Evolutionary conservation across 2,113 vertebrate genomes (phyloP), one percentile per base, ranked within the genome.

Genomic region (Lepus timidus): DNA sequence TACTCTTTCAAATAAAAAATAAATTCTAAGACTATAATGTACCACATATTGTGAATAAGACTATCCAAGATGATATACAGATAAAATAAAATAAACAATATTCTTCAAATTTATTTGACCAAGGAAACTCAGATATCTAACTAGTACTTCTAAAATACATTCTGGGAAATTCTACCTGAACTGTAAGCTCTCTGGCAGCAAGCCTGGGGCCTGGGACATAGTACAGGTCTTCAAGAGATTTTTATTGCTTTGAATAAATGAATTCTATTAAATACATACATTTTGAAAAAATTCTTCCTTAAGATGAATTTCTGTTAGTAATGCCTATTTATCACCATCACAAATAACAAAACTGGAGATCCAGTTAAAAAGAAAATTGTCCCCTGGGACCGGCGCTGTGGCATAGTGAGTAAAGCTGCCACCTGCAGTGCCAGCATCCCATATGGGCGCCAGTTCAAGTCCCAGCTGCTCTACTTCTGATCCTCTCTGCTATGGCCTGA

Each of bases 251-350:
- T 84, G 6, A 13, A 20, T 44, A 83, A 65, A n/a, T 16, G 16
- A 70, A 88, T 85, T 85, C 64, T 79, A 82, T 73, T 81, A 96
- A 87, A 31, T 86, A 94, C 22, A 33, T 9, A 64, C 31, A 88
- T 62, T 73, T 73, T 73, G 79, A 68, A 90, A 95, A 33, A 25
- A 11, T 49, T 64, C 62, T 91, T 94, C 33, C 62, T 93, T 80
- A 51, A 70, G 87, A 75, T 12, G 76, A 71, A 89, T 91, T 67
- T 93, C 33, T 93, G 33, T 87, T 87, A 96, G 73, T 76, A 94
- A 87, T 93, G 89, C 29, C 29, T 64, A 55, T 39, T 96, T 67
- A 52, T 84, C 76, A 91, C 36, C 29, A 70, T 64, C 36, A 17
- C 58, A 64, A 64, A 64, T 4, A 22, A 64, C 20, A 64, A 80